Base-by-base conservation (phyloP, 1,140 invertebrate genomes). In the Cherax quadricarinatus region DNA sequence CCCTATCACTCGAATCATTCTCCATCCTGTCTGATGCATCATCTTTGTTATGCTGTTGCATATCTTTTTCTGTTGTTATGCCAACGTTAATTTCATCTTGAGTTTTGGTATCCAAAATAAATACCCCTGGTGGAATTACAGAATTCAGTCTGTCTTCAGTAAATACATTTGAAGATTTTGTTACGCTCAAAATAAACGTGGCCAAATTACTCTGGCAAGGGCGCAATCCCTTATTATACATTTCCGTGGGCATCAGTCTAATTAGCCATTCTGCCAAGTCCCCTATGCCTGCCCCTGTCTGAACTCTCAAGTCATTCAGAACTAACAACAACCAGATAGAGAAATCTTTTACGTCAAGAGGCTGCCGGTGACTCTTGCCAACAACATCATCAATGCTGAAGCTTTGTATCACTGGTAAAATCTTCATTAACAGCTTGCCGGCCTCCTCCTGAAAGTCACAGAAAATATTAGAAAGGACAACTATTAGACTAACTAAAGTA, bases 301-400 rank as follows among this genome's bases (percentile, higher is more conserved):
- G 88, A 12, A 84, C 78, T 57, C 88, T 85, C 12, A 90, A 53
- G 16, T 90, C 88, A 85, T 90, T 90, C n/a, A 90, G 66, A 12
- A 90, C 80, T 66, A 90, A 48, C 51, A 90, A 18, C 80, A 90
- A 30, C 88, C 88, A 90, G 41, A 85, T 66, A 9, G 41, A 84
- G 88, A 73, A 90, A 30, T 90, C 62, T 30, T 90, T 62, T n/a
- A 73, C n/a, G 21, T 73, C 18, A 21, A 90, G 30, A 48, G 88
- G 88, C 88, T 90, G 88, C 3, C 88, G 81, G 7, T 82, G n/a
- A 75, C 66, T 21, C 51, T 57, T 57, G 49, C 81, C 60, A 3
- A 90, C 62, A 9, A 90, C 18, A 7, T 90, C 80, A 73, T 90
- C 88, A 51, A 90, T 51, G 24, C 88, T 90, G 66, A 90, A 90